A percentile compares a stretch with the other conserved stretches of the same genome.
These are phyloP conservation scores for Dryoscopus gambensis DNA, from an alignment of 2,113 vertebrate genomes.

Conservation along the genomic window DNA sequence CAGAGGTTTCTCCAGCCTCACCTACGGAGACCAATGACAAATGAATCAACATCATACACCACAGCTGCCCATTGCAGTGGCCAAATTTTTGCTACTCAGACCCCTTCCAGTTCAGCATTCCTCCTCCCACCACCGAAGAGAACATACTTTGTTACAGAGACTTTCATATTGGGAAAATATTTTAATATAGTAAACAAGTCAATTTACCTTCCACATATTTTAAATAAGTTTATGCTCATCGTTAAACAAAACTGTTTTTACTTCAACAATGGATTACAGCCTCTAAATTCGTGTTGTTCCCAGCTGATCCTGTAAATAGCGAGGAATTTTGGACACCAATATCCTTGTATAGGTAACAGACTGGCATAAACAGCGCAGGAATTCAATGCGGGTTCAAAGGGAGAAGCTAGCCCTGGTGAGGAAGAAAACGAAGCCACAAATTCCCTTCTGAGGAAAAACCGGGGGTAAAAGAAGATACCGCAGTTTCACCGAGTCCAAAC, in stretches of 20 bases:
- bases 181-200: conserved; percentile 66
- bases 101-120: neutral
- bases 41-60: neutral
- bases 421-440: conserved; percentile 12
- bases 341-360: conserved; percentile 19
- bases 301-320: conserved; percentile 15
- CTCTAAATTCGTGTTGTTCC: conserved; percentile 12
- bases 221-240: conserved; percentile 57
- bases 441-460: conserved; percentile 9
- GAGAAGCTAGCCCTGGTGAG: conserved; percentile 21
- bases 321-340: neutral
- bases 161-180: conserved; percentile 60
- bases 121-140: neutral
- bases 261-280: conserved; percentile 20
- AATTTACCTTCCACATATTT: conserved; percentile 36
- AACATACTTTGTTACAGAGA: conserved; percentile 29
- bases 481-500: neutral
- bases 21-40: neutral
- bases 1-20: neutral
- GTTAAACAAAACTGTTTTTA: conserved; percentile 34
- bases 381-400: neutral
- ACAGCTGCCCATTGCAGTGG: fast-evolving
- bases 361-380: neutral
- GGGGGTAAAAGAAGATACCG: neutral
- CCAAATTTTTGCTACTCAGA: neutral